These are phyloP conservation scores for Acanthaster planci DNA, from an alignment of 35 echinoderm and acorn worm species.

Conservation along the genomic window DNA sequence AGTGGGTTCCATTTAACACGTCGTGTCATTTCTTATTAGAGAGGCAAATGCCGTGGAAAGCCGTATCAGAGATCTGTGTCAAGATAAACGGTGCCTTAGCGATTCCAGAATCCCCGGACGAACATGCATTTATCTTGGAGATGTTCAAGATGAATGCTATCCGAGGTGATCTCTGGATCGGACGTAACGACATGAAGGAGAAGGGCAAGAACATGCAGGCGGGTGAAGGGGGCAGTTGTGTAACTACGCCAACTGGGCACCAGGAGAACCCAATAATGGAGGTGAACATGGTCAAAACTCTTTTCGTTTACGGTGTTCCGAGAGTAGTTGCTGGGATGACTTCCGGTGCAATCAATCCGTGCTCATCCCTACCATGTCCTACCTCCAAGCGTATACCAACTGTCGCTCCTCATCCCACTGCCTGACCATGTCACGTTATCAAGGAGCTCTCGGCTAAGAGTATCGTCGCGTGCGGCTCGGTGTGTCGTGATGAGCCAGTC, in stretches of 20 bases:
- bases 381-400: background rate
- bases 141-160: background rate
- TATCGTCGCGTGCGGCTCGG: background rate
- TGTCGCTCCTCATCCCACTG: slow-evolving; percentile 4
- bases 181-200: background rate
- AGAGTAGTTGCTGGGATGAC: background rate
- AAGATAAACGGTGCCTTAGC: background rate
- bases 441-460: background rate
- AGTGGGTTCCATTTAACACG: no score
- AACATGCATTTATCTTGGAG: background rate
- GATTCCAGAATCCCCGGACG: background rate
- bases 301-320: background rate
- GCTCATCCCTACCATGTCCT: background rate
- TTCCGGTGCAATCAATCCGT: background rate
- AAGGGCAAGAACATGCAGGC: background rate
- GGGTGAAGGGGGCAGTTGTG: background rate
- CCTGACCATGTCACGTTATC: slow-evolving; percentile 22
- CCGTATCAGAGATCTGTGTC: background rate
- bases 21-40: no score
- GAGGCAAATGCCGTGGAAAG: background rate
- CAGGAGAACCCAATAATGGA: background rate
- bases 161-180: background rate
- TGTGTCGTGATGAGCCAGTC: background rate
- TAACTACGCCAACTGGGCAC: background rate
- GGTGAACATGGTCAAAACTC: background rate